A percentile compares a stretch with the other conserved stretches of the same genome.
Evolutionary conservation across 2,797 vertebrate genomes (phyloP).

Genomic region (Phrynocephalus forsythii): DNA sequence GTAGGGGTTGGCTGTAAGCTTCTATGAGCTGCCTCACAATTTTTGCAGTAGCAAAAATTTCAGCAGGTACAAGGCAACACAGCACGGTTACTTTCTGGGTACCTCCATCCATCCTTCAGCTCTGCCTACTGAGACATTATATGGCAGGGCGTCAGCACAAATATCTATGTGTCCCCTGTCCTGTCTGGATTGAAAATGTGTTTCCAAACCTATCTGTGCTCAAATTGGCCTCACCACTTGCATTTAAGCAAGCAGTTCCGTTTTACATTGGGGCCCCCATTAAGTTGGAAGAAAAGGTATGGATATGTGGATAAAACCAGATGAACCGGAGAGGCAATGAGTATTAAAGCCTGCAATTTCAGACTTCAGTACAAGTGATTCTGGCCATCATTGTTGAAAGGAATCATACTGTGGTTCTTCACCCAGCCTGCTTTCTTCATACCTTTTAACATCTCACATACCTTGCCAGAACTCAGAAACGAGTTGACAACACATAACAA

Average conservation of each 20-base stretch:
- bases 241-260: not conserved
- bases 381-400: too few relatives aligned
- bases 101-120: not conserved
- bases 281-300: too few relatives aligned
- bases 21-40: too few relatives aligned
- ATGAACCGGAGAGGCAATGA: too few relatives aligned
- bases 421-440: not conserved
- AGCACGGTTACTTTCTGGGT: not conserved
- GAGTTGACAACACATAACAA: not conserved
- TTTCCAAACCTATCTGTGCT: not conserved
- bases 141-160: not conserved
- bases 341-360: too few relatives aligned
- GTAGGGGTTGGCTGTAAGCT: too few relatives aligned
- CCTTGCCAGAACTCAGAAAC: not conserved
- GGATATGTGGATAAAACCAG: too few relatives aligned
- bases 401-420: too few relatives aligned
- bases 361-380: too few relatives aligned
- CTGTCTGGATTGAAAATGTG: not conserved
- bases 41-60: not conserved
- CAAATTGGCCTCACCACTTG: not conserved
- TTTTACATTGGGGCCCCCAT: not conserved
- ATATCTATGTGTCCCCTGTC: not conserved
- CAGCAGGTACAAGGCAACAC: not conserved
- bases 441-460: not conserved
- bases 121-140: too few relatives aligned